Conservation (phyloP, 2,797 vertebrate species). For the Steatocranus sp. region DNA sequence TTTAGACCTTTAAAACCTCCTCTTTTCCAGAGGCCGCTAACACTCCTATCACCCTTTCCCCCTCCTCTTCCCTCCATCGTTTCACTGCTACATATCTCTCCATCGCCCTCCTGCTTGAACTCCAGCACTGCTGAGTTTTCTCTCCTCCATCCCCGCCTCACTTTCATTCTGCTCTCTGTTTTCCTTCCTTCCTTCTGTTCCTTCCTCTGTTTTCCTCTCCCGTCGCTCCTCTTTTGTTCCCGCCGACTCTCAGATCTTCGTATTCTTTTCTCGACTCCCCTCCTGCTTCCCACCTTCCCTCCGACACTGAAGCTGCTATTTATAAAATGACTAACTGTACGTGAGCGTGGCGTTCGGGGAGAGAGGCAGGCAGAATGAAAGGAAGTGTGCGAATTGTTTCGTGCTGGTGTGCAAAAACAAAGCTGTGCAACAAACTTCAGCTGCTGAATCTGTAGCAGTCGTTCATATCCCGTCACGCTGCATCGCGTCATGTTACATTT, state of each 20-base stretch:
- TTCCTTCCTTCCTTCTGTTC: background rate
- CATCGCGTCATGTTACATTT: background rate
- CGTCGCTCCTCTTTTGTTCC: background rate
- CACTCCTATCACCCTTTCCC: background rate
- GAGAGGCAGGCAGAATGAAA: background rate
- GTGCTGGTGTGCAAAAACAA: background rate
- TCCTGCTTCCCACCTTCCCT: conserved; percentile 6
- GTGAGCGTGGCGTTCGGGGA: background rate
- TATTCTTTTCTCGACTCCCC: background rate
- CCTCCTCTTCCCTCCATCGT: background rate
- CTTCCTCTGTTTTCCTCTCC: background rate
- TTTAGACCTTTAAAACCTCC: conserved; percentile 62
- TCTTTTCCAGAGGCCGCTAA: conserved; percentile 35
- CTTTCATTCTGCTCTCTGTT: background rate
- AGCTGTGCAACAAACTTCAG: background rate
- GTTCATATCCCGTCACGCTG: background rate
- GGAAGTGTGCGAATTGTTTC: background rate
- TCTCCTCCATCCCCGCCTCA: background rate
- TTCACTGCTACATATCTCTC: background rate
- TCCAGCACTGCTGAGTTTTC: background rate
- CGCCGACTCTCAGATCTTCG: background rate
- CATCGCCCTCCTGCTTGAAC: background rate
- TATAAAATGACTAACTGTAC: conserved; percentile 16
- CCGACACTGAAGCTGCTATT: conserved; percentile 13
- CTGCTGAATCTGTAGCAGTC: background rate